Evolutionary conservation across 1,140 invertebrate species (phyloP), one percentile per base, ranked within the genome.

Genomic region (Solen grandis): DNA sequence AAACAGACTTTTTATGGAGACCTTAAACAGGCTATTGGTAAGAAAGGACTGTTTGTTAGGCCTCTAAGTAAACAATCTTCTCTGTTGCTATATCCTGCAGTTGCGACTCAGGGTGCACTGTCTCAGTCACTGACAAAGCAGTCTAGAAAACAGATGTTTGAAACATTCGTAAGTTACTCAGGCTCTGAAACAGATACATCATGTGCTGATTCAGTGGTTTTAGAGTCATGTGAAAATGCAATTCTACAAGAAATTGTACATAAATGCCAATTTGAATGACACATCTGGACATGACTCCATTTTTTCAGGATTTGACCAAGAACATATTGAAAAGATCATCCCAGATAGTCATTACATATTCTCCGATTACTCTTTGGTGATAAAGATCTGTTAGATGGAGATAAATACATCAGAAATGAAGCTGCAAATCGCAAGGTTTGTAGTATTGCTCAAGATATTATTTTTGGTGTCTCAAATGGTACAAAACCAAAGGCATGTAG

Each of bases 401-500:
- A 66, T 36, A 38, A 19, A 4, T 66, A 19, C 41, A 38, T 5
- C n/a, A 33, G 54, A 22, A 27, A 31, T 31, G 69, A 54, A 55
- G 13, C 10, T 25, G 36, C 31, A 5, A 59, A 62, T 25, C 54
- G 25, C 35, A 29, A 27, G 8, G 50, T 75, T 22, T 63, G 29
- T 22, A 80, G 69, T 63, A 46, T 80, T 41, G 73, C 72, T 2
- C 59, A 77, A 59, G 73, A 82, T 46, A 77, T n/a, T n/a, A n/a
- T n/a, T n/a, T n/a, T n/a, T n/a, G n/a, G n/a, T n/a, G n/a, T n/a
- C n/a, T 76, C 33, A 65, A 57, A n/a, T 22, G 74, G 33, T 77
- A 77, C 25, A 68, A n/a, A 77, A 62, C 27, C 73, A 72, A 46
- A 82, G 78, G 54, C 80, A 76, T 68, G 27, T 82, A 38, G 73